Conservation (phyloP, 2,888 invertebrate genomes). For the Caradrina clavipalpis region DNA sequence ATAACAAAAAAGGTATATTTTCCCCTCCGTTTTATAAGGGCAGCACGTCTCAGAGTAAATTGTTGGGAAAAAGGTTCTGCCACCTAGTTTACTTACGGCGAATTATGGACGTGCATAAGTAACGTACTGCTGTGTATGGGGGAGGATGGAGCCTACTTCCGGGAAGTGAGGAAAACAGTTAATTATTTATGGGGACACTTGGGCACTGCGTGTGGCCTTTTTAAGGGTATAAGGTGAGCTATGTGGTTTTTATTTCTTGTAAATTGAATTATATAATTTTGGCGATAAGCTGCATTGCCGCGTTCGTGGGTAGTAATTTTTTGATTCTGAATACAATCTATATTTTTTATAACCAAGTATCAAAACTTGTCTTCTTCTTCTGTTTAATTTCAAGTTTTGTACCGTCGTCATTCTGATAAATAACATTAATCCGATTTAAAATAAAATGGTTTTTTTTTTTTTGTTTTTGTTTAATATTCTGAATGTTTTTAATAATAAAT, state of each 20-base stretch:
- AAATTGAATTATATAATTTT: not conserved
- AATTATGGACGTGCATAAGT: constrained; percentile 64
- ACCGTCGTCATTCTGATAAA: too few species aligned
- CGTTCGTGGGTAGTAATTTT: too few species aligned
- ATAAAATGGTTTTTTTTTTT: too few species aligned
- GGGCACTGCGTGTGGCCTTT: constrained; percentile 10
- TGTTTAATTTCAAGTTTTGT: too few species aligned
- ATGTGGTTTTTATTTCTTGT: not conserved
- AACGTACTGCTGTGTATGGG: constrained; percentile 34
- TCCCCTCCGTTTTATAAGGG: constrained; percentile 65
- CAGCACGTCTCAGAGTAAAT: constrained; percentile 71
- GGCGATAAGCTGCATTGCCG: too few species aligned
- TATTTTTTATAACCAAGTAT: too few species aligned
- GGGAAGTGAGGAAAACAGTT: constrained; percentile 24
- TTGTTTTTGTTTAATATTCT: too few species aligned
- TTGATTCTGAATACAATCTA: too few species aligned
- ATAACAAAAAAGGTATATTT: constrained; percentile 63
- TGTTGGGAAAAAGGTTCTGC: constrained; percentile 70
- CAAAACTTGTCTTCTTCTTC: too few species aligned
- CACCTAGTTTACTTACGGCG: constrained; percentile 68
- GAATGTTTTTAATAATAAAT: too few species aligned
- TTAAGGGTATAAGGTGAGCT: not conserved
- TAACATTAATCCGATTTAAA: too few species aligned
- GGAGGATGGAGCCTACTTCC: constrained; percentile 20
- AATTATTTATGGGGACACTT: constrained; percentile 45